phyloP scores from a whole-genome alignment of 2,113 vertebrate species.

The Probosciger aterrimus region DNA sequence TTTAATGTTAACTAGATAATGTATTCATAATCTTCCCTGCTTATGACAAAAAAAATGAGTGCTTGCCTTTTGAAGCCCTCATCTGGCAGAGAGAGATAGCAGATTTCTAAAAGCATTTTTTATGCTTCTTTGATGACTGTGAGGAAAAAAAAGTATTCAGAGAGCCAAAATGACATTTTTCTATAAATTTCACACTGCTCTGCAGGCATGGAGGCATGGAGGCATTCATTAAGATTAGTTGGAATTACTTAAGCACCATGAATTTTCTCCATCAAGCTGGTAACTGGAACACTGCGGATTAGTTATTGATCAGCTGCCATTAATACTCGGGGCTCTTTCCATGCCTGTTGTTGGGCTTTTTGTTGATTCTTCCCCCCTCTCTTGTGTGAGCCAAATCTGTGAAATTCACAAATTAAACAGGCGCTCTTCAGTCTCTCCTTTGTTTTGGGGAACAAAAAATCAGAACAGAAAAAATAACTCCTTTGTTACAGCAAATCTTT shows the following conservation, averaged over 20 bases:
- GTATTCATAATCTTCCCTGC: slow-evolving; percentile 69
- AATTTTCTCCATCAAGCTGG: slow-evolving; percentile 67
- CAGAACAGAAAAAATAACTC: neutral
- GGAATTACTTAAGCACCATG: slow-evolving; percentile 72
- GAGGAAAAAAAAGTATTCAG: slow-evolving; percentile 58
- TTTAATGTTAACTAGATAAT: slow-evolving; percentile 70
- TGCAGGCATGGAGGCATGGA: slow-evolving; percentile 65
- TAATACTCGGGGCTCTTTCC: slow-evolving; percentile 68
- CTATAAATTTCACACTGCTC: slow-evolving; percentile 73
- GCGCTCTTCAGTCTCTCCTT: slow-evolving; percentile 36
- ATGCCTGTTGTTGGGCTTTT: slow-evolving; percentile 63
- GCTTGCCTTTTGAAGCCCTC: slow-evolving; percentile 71
- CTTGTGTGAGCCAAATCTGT: slow-evolving; percentile 41
- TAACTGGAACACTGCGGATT: slow-evolving; percentile 69
- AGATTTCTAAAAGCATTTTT: slow-evolving; percentile 73
- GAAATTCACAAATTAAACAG: slow-evolving; percentile 64
- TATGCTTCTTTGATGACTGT: slow-evolving; percentile 70
- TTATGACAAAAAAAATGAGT: slow-evolving; percentile 60
- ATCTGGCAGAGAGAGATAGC: slow-evolving; percentile 72
- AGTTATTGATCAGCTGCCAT: slow-evolving; percentile 74
- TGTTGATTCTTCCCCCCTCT: slow-evolving; percentile 35
- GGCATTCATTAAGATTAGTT: slow-evolving; percentile 75
- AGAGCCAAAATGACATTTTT: slow-evolving; percentile 69
- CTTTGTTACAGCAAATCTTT: slow-evolving; percentile 20
- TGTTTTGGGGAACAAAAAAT: slow-evolving; percentile 55